A percentile compares a stretch with the other conserved stretches of the same genome.
These are phyloP conservation scores for Lophotriccus pileatus DNA, from an alignment of 2,797 vertebrate species.

Conservation along the genomic window DNA sequence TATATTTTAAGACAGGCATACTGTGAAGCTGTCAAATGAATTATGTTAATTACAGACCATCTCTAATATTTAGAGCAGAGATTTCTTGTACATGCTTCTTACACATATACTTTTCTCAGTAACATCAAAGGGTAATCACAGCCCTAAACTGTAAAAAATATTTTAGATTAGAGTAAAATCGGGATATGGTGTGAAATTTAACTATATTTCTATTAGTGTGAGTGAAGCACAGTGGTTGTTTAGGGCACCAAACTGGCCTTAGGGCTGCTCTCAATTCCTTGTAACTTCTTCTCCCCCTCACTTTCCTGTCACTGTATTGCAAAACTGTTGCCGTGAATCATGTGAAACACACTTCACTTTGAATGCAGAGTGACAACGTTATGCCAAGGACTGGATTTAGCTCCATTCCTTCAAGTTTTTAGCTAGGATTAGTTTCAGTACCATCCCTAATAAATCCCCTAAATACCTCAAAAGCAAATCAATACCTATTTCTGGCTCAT, in stretches of 20 bases:
- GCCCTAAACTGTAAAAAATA: background rate
- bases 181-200: background rate
- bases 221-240: background rate
- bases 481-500: background rate
- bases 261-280: background rate
- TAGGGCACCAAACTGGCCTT: background rate
- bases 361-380: background rate
- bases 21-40: constrained; percentile 42
- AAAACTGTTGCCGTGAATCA: background rate
- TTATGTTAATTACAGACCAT: constrained; percentile 57
- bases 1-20: constrained; percentile 45
- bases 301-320: background rate
- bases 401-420: background rate
- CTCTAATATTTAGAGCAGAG: constrained; percentile 37
- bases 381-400: background rate
- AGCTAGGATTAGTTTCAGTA: background rate
- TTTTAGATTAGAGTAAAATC: background rate
- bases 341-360: background rate
- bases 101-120: background rate
- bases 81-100: background rate
- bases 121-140: constrained; percentile 38
- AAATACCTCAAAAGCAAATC: background rate
- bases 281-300: background rate
- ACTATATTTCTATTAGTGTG: background rate
- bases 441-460: background rate